Evolutionary conservation across 1,140 invertebrate genomes (phyloP).

Genomic region (Drosophila mauritiana): DNA sequence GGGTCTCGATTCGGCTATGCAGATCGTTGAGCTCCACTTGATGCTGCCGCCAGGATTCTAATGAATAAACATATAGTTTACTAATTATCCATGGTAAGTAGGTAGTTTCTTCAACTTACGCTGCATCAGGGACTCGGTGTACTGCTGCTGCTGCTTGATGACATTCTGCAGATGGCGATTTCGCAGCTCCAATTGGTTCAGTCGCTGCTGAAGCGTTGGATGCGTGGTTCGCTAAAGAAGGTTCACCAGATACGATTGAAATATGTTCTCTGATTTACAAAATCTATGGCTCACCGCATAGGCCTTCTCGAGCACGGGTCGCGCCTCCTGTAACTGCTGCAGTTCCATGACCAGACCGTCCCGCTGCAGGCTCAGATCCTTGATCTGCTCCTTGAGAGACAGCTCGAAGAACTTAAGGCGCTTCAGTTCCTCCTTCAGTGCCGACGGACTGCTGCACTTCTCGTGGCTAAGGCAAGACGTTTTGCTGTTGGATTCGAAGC

Average conservation of each 20-base stretch:
- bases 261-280: background rate
- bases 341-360: conserved; percentile 85
- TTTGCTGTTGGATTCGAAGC: conserved; percentile 77
- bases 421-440: conserved; percentile 84
- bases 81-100: background rate
- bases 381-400: conserved; percentile 85
- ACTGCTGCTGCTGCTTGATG: conserved; percentile 88
- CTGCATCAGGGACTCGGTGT: conserved; percentile 88
- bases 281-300: conserved; percentile 73
- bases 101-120: conserved; percentile 85
- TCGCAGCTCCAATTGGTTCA: conserved; percentile 86
- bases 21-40: conserved; percentile 87
- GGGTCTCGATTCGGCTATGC: conserved; percentile 86
- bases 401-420: conserved; percentile 84
- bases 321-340: conserved; percentile 85
- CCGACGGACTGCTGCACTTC: conserved; percentile 67
- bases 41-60: conserved; percentile 88
- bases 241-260: background rate
- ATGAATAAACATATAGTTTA: background rate
- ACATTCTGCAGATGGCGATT: conserved; percentile 87
- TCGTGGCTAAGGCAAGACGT: conserved; percentile 65
- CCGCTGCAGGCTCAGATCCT: conserved; percentile 85
- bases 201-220: conserved; percentile 80
- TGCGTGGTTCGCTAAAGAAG: conserved; percentile 73
- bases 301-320: conserved; percentile 80